These are phyloP conservation scores for Drosophila parvula DNA, from an alignment of 1,140 invertebrate genomes.

Conservation along the genomic window DNA sequence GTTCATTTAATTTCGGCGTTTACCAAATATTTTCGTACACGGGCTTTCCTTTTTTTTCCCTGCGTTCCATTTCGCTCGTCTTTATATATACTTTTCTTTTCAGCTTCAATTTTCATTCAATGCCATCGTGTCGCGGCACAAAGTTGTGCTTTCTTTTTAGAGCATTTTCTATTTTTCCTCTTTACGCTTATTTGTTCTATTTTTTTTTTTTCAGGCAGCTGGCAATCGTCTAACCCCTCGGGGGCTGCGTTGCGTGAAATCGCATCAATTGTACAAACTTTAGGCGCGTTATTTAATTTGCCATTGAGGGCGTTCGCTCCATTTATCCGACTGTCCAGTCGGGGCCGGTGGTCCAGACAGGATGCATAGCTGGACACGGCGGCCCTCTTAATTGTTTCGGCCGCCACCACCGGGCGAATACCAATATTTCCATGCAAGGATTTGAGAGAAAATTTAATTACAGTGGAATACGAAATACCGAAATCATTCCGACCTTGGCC, in stretches of 20 bases:
- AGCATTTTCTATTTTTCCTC: slow-evolving; percentile 35
- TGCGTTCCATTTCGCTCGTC: slow-evolving; percentile 49
- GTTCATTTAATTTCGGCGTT: slow-evolving; percentile 63
- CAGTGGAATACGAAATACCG: slow-evolving; percentile 43
- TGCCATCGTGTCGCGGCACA: slow-evolving; percentile 35
- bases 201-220: slow-evolving; percentile 25
- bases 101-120: slow-evolving; percentile 68
- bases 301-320: slow-evolving; percentile 79
- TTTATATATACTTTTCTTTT: slow-evolving; percentile 52
- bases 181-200: slow-evolving; percentile 39
- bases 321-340: slow-evolving; percentile 68
- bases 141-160: slow-evolving; percentile 28
- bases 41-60: slow-evolving; percentile 20
- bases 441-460: slow-evolving; percentile 65
- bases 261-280: slow-evolving; percentile 82
- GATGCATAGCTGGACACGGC: slow-evolving; percentile 15
- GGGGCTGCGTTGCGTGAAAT: slow-evolving; percentile 74
- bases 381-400: slow-evolving; percentile 45
- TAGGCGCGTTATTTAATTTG: slow-evolving; percentile 82
- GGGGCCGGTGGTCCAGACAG: slow-evolving; percentile 5
- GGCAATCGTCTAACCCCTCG: slow-evolving; percentile 39
- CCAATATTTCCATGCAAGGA: slow-evolving; percentile 33
- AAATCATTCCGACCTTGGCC: slow-evolving; percentile 75
- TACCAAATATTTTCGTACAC: slow-evolving; percentile 45
- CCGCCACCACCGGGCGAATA: slow-evolving; percentile 25